Conservation (phyloP, 2,888 invertebrate genomes). For the Volucella zonaria region DNA sequence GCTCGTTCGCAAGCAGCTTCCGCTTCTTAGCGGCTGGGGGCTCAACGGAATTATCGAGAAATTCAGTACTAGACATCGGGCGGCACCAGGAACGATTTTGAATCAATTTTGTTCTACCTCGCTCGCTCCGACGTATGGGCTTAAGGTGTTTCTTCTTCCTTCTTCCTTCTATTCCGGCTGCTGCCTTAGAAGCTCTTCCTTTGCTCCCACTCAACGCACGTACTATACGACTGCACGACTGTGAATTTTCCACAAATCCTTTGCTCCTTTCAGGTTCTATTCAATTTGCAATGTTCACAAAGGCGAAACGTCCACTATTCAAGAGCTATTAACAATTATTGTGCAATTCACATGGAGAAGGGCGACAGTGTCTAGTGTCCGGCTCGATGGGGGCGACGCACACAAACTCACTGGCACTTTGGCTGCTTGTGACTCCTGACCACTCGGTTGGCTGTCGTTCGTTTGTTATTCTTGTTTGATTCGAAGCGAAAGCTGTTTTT, state of each 20-base stretch:
- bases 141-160: background rate
- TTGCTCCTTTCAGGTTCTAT: too few species aligned
- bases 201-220: too few species aligned
- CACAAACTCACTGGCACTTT: conserved; percentile 33
- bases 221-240: too few species aligned
- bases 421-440: background rate
- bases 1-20: conserved; percentile 84
- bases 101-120: conserved; percentile 71
- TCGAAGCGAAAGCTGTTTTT: background rate
- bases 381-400: conserved; percentile 22
- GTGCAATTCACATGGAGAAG: conserved; percentile 54
- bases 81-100: conserved; percentile 70
- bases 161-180: conserved; percentile 28
- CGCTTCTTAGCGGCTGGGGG: conserved; percentile 95
- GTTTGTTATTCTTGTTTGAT: background rate
- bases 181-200: background rate
- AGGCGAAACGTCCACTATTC: conserved; percentile 43
- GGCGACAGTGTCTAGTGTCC: conserved; percentile 4
- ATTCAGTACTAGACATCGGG: conserved; percentile 96
- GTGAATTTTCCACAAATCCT: too few species aligned
- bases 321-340: conserved; percentile 28
- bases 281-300: conserved; percentile 30
- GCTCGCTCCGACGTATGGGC: conserved; percentile 64
- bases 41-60: conserved; percentile 95
- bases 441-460: conserved; percentile 1